Evolutionary conservation across 53 echinoderm and acorn worm genomes (phyloP).

Genomic region (Mesocentrotus franciscanus): DNA sequence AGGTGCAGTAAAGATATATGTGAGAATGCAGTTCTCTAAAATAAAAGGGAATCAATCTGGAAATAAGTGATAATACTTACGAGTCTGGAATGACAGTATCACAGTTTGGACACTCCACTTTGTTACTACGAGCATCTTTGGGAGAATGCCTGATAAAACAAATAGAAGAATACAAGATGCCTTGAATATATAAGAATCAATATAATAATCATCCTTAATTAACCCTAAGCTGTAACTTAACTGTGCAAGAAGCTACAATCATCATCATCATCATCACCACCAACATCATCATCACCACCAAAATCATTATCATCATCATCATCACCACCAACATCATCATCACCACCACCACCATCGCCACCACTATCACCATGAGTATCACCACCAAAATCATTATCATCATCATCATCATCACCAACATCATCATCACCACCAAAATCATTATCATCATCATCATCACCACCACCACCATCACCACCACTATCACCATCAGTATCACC

Average conservation of each 20-base stretch:
- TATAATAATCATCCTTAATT: not conserved
- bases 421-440: not conserved
- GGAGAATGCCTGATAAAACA: constrained; percentile 85
- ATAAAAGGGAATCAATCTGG: not conserved
- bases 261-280: not conserved
- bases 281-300: not conserved
- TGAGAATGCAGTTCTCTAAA: not conserved
- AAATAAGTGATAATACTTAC: constrained; percentile 69
- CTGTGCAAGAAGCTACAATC: too few relatives aligned
- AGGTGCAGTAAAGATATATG: not conserved
- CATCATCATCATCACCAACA: not conserved
- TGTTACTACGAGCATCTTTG: constrained; percentile 87
- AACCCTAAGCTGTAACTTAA: too few relatives aligned
- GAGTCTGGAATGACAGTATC: constrained; percentile 91
- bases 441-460: constrained; percentile 68
- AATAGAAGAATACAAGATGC: not conserved
- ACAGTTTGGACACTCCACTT: constrained; percentile 95
- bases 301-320: constrained; percentile 62
- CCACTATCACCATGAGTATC: not conserved
- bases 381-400: not conserved
- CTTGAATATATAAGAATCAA: not conserved
- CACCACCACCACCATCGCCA: constrained; percentile 12
- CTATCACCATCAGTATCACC: too few relatives aligned
- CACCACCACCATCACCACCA: not conserved
- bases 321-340: constrained; percentile 6